These are phyloP conservation scores for Luscinia megarhynchos DNA, from an alignment of 2,797 vertebrate species.

Conservation along the genomic window DNA sequence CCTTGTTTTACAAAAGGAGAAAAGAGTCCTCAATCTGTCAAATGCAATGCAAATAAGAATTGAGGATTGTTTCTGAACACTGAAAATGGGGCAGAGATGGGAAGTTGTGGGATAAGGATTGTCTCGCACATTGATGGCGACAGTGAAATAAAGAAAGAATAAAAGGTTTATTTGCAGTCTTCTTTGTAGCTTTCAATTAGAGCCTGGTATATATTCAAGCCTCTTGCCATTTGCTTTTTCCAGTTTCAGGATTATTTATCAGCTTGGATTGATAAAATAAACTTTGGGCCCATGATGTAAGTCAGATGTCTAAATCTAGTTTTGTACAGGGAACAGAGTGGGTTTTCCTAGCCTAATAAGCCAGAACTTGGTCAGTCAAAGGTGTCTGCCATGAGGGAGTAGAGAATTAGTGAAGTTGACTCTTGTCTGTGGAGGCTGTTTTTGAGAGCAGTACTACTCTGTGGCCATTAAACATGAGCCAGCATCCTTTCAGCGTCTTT, in stretches of 20 bases:
- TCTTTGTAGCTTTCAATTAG: background rate
- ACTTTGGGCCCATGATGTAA: background rate
- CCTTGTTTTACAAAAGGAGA: background rate
- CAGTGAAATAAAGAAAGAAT: background rate
- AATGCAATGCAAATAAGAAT: background rate
- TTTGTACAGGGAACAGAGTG: background rate
- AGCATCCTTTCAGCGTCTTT: background rate
- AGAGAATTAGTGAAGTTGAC: background rate
- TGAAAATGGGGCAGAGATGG: background rate
- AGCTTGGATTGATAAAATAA: background rate
- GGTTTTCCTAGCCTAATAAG: background rate
- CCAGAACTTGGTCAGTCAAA: background rate
- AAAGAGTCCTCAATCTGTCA: background rate
- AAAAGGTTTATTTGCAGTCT: background rate
- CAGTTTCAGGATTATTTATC: conserved; percentile 28
- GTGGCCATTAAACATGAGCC: background rate
- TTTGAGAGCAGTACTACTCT: background rate
- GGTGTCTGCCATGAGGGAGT: background rate
- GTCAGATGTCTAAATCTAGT: background rate
- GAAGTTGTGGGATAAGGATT: background rate
- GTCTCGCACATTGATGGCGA: background rate
- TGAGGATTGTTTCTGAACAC: background rate
- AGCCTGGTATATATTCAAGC: background rate
- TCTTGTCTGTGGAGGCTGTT: background rate
- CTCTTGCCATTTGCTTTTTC: background rate